Evolutionary conservation across 2,797 vertebrate genomes (phyloP), one percentile per base, ranked within the genome.

Genomic region (Gobio occitaniae): DNA sequence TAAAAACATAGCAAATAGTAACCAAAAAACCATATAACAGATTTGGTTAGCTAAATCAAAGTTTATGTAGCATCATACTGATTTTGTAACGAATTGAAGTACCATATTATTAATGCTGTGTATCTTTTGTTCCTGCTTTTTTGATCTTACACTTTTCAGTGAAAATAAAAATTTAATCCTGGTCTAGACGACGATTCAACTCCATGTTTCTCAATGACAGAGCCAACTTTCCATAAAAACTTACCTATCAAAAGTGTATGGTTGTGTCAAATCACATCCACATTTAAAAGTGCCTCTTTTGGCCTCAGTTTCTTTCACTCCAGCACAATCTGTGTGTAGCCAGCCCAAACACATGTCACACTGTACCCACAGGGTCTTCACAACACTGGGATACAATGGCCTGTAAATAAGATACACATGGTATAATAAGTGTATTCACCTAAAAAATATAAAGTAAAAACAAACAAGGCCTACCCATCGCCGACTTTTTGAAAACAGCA

Each of bases 311-410:
- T 69, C 66, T 41, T 19, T 69, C 15, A 69, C 66, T 11, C 66
- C 66, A 38, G 36, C 66, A 69, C 36, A 41, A 10, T 41, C 66
- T 21, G 7, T 38, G 36, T 69, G 66, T 36, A 36, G 66, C 66
- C 66, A 69, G 36, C 66, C 66, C 66, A 69, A 69, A 69, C 66
- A 41, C 6, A n/a, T n/a, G 36, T 69, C 66, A 41, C 66, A 69
- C 36, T 68, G 32, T 68, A 68, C 65, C 65, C 65, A 38, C 17
- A 69, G 36, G 15, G 29, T 41, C 15, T 69, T 41, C 6, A 9
- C 12, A 38, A 69, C 36, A 19, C 8, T 41, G 66, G 66, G 66
- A 69, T 69, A 69, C 66, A 69, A 69, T 38, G 66, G 6, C 66
- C 66, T 69, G 36, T 68, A 7, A 68, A 68, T 38, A 68, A 38